These are phyloP conservation scores for Vulpes ferrilata DNA, from an alignment of 2,113 vertebrate genomes.

Conservation along the genomic window DNA sequence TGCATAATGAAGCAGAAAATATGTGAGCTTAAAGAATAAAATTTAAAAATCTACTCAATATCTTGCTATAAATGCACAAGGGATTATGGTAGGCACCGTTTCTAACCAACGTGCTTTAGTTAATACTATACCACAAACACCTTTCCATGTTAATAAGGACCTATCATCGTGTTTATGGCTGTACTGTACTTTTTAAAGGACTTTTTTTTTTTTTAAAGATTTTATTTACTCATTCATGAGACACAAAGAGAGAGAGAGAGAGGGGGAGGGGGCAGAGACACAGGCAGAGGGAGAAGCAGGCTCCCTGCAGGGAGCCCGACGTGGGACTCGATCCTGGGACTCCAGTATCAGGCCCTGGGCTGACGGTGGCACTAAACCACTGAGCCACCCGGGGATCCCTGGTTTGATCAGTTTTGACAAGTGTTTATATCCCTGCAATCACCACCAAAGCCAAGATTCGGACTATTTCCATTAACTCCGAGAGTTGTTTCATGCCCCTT, in stretches of 20 bases:
- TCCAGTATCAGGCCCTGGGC: no score
- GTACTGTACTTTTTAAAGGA: neutral
- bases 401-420: neutral
- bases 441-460: neutral
- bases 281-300: no score
- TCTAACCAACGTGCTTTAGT: neutral
- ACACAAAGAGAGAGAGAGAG: no score
- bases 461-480: neutral
- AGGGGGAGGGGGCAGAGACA: no score
- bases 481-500: neutral
- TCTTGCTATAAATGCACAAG: neutral
- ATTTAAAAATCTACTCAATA: neutral
- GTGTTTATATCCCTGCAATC: neutral
- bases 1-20: slow-evolving; percentile 7
- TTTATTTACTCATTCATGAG: no score
- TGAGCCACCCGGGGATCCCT: no score
- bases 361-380: no score
- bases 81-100: neutral
- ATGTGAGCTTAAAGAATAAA: neutral
- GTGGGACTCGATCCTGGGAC: no score
- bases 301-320: no score
- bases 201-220: neutral
- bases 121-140: neutral
- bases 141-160: neutral
- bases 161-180: neutral